Percentiles rank a stretch among this genome's conserved stretches.
Conservation (phyloP, 2,113 vertebrate genomes). For the Callopanchax toddi region DNA sequence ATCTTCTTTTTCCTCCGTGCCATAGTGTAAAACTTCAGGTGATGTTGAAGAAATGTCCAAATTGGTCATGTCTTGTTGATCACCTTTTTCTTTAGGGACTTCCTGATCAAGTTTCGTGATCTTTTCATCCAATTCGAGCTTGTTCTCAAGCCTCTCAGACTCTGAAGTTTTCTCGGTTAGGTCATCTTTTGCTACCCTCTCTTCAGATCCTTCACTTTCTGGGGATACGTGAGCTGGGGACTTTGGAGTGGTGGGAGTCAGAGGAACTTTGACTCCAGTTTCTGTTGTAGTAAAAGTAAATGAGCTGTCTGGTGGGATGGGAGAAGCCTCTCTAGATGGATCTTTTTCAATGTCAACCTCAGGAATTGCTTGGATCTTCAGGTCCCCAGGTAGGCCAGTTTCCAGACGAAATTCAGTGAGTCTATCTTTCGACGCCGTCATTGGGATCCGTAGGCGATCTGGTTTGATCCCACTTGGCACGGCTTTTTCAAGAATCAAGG, state of each 20-base stretch:
- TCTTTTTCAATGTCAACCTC: slow-evolving; percentile 76
- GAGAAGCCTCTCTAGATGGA: slow-evolving; percentile 76
- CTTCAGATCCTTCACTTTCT: slow-evolving; percentile 15
- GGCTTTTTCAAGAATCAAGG: slow-evolving; percentile 65
- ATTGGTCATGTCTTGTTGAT: slow-evolving; percentile 6
- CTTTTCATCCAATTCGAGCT: slow-evolving; percentile 16
- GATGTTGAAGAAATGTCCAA: neutral
- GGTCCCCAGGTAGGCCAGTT: slow-evolving; percentile 63
- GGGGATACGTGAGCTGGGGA: slow-evolving; percentile 9
- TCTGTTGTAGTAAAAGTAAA: slow-evolving; percentile 64
- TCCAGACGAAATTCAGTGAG: slow-evolving; percentile 68
- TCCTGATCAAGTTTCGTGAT: slow-evolving; percentile 1
- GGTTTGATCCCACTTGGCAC: slow-evolving; percentile 69
- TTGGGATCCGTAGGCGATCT: slow-evolving; percentile 70
- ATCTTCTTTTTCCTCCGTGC: slow-evolving; percentile 5
- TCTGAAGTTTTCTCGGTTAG: neutral
- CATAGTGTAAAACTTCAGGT: slow-evolving; percentile 15
- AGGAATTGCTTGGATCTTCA: slow-evolving; percentile 72
- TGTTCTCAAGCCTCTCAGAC: neutral
- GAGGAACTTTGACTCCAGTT: slow-evolving; percentile 29
- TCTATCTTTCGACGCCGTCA: slow-evolving; percentile 60
- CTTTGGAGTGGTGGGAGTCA: slow-evolving; percentile 39
- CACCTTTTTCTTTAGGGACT: neutral
- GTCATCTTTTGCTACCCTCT: neutral
- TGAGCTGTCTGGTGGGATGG: slow-evolving; percentile 66